These are phyloP conservation scores for Sminthurinus aureus DNA, from an alignment of 2,888 invertebrate species.

Conservation along the genomic window DNA sequence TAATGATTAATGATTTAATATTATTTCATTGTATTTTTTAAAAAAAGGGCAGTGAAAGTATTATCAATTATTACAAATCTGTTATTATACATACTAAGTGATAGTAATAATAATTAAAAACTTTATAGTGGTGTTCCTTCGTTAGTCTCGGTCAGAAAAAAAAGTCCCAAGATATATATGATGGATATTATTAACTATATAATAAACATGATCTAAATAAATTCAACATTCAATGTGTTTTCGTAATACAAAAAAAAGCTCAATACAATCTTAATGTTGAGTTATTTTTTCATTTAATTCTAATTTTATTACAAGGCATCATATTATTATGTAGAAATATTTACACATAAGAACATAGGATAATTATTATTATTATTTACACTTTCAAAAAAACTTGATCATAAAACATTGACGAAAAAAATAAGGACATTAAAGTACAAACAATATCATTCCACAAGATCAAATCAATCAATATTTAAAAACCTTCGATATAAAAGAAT, in stretches of 20 bases:
- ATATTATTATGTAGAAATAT: too few relatives aligned
- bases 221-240: background rate
- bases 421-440: background rate
- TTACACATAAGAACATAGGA: too few relatives aligned
- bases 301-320: too few relatives aligned
- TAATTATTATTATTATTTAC: too few relatives aligned
- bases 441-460: too few relatives aligned
- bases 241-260: background rate
- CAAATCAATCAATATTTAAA: background rate
- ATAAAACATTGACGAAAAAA: too few relatives aligned
- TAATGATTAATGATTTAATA: too few relatives aligned
- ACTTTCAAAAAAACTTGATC: too few relatives aligned
- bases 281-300: too few relatives aligned
- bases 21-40: slow-evolving; percentile 20
- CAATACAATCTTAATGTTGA: too few relatives aligned
- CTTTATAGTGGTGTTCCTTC: slow-evolving; percentile 2
- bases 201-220: too few relatives aligned
- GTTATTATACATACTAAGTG: background rate
- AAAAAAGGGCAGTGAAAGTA: slow-evolving; percentile 9
- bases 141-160: slow-evolving; percentile 6
- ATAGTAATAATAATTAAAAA: background rate
- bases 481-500: background rate
- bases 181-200: slow-evolving; percentile 25
- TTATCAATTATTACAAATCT: background rate
- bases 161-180: slow-evolving; percentile 17